Base-by-base conservation (phyloP, 2,797 vertebrate species). In the Parambassis ranga region DNA sequence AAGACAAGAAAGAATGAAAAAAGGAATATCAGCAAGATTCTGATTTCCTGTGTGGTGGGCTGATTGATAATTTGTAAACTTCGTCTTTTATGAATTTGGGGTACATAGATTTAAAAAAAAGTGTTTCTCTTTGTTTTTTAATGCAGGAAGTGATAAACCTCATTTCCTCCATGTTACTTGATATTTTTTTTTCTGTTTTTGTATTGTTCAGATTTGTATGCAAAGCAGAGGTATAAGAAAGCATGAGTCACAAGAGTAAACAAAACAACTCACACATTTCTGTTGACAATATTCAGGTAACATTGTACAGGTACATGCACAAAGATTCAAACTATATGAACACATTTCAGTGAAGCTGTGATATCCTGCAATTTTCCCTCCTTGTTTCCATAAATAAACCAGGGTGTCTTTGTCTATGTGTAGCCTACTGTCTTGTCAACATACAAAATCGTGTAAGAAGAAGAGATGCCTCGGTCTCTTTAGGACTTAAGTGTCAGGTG, bases 81-180 rank as follows among this genome's bases (percentile, higher is more conserved):
- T 69, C 62, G 59, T 58, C 79, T 77, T 69, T 65, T 18, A 60
- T 61, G 57, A 74, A 50, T 53, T 74, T 6, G 26, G 42, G 60
- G 28, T 56, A 44, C 36, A 70, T 5, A 58, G 71, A 77, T 81
- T 64, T 81, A 73, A 84, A 18, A 37, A 23, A 59, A 18, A 33
- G 1, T 60, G n/a, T n/a, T n/a, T n/a, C n/a, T n/a, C n/a, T n/a
- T n/a, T n/a, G n/a, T 60, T 47, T 42, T 13, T 52, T 33, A 7
- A 67, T 64, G 16, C 6, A 1, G 36, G n/a, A 48, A 43, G 18
- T 51, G 47, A 28, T 27, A n/a, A 57, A 33, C 43, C 10, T 52
- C 19, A 37, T 48, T 70, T 67, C 32, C 36, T 44, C 15, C 3
- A 46, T 46, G 16, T 27, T 30, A 15, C 26, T n/a, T 19, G 43